Base-by-base conservation (phyloP, 1,140 invertebrate species). In the Ditylenchus dipsaci region DNA sequence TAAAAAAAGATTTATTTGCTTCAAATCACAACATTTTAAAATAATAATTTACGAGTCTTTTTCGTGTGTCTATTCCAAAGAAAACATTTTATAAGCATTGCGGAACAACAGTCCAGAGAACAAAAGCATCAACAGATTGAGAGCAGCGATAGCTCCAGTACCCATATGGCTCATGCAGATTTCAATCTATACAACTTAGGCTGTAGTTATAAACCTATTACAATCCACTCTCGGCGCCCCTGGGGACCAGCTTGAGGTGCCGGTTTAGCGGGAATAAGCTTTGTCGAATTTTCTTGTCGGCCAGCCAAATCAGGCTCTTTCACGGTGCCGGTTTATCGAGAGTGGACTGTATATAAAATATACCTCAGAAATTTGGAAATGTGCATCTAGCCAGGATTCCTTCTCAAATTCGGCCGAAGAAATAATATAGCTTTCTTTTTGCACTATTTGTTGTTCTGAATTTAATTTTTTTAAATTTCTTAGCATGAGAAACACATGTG, bases 351-450 rank as follows among this genome's bases (percentile, higher is more conserved):
- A 3, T 23, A 5, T 21, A 67, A 17, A 7, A 69, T 38, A 11
- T 67, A 68, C 67, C 67, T 68, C 15, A 38, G 42, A 68, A 13
- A 68, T 21, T 33, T 70, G n/a, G 66, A 68, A 68, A 47, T 68
- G 38, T 11, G n/a, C 19, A n/a, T 13, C 19, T 68, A 68, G 29
- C 63, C 67, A 71, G 23, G 29, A 38, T 33, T 47, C 33, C 27
- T 38, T 68, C n/a, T 70, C 43, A 19, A 27, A 33, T 47, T 33
- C 30, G 13, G 21, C 26, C 15, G 42, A 8, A 15, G 23, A 43
- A 19, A 68, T 67, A 9, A 23, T 67, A 38, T 43, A 68, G 42
- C 15, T 11, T 62, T 68, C 38, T 38, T 29, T 19, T 11, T 30
- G 11, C 19, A 42, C 62, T 38, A 33, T 23, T 63, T 33, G 17